Evolutionary conservation across 2,888 invertebrate species (phyloP).

Genomic region (Physocephala rufipes): DNA sequence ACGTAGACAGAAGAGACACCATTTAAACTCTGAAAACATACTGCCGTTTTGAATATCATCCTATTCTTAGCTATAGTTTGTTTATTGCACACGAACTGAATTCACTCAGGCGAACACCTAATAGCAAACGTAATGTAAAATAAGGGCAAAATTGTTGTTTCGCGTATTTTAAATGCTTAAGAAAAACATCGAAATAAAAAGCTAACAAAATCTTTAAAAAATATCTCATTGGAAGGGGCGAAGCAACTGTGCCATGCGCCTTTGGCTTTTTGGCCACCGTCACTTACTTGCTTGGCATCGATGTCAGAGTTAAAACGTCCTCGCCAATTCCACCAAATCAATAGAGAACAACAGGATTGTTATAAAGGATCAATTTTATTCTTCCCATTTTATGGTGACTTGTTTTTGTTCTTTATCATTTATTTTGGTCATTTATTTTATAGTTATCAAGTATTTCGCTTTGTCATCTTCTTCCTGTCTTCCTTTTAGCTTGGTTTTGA

Average conservation of each 20-base stretch:
- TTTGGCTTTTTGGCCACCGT: no score
- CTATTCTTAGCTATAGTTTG: no score
- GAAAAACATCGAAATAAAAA: no score
- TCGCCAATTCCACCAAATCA: neutral
- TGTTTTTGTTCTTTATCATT: neutral
- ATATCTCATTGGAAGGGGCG: neutral
- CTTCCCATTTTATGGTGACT: neutral
- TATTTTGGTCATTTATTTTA: neutral
- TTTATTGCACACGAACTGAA: conserved; percentile 2
- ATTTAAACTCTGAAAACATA: no score
- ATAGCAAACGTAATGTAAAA: neutral
- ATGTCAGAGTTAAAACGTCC: neutral
- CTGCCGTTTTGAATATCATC: no score
- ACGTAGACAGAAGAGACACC: no score
- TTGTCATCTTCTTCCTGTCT: no score
- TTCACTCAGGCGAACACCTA: neutral
- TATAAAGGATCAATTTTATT: neutral
- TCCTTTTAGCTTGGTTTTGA: no score
- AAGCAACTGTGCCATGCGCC: neutral
- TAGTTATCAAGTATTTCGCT: neutral
- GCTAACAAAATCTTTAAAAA: neutral
- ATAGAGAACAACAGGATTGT: no score
- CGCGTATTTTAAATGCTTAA: neutral
- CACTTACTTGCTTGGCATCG: neutral
- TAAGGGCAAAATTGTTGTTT: neutral